Percentiles rank a stretch among this genome's conserved stretches.
phyloP scores from a whole-genome alignment of 1,140 invertebrate genomes.

The Micrasema minimum region DNA sequence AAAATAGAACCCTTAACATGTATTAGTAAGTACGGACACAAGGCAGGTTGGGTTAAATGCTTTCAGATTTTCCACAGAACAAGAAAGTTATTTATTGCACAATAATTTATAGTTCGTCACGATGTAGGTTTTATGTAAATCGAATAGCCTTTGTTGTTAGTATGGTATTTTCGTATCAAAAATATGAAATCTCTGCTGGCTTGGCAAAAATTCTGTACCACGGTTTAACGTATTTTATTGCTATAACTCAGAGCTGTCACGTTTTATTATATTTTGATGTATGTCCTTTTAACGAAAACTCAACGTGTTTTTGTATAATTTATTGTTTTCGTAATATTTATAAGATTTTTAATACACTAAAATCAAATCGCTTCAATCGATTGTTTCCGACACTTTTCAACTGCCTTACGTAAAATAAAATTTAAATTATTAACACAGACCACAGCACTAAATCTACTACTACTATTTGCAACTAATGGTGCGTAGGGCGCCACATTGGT shows the following conservation, averaged over 20 bases:
- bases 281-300: constrained; percentile 3
- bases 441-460: too few relatives aligned
- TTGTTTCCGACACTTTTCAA: too few relatives aligned
- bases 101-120: constrained; percentile 52
- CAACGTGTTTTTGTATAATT: too few relatives aligned
- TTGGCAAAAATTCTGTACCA: constrained; percentile 40
- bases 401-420: too few relatives aligned
- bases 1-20: too few relatives aligned
- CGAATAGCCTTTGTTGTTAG: constrained; percentile 50
- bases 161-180: constrained; percentile 51
- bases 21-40: too few relatives aligned
- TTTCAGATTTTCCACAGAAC: constrained; percentile 39
- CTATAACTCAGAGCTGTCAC: constrained; percentile 42
- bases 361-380: too few relatives aligned
- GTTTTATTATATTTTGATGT: constrained; percentile 2
- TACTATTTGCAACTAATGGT: too few relatives aligned
- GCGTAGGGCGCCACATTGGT: too few relatives aligned
- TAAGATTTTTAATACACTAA: too few relatives aligned
- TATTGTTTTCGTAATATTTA: too few relatives aligned
- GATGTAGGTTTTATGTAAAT: constrained; percentile 51
- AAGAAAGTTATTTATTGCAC: constrained; percentile 50
- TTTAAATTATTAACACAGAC: too few relatives aligned
- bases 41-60: constrained; percentile 7
- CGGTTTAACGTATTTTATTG: constrained; percentile 46
- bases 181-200: constrained; percentile 48